These are phyloP conservation scores for Anoura caudifer DNA, from an alignment of 2,113 vertebrate species.

Conservation along the genomic window DNA sequence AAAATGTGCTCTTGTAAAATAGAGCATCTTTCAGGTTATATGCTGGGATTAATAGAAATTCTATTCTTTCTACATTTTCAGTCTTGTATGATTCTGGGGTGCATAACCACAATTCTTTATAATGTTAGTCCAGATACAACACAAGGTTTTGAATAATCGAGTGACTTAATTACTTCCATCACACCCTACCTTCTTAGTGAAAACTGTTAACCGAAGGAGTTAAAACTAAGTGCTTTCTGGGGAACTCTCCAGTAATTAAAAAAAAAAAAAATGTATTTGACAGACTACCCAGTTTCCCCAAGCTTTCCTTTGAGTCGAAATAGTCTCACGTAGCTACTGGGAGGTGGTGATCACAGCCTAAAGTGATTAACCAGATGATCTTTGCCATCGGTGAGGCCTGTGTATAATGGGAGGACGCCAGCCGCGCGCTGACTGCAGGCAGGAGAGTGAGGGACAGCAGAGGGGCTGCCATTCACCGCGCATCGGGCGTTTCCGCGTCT, in stretches of 20 bases:
- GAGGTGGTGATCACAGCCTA: neutral
- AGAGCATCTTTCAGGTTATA: neutral
- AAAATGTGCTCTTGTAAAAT: constrained; percentile 22
- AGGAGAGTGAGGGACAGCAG: neutral
- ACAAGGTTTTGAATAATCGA: neutral
- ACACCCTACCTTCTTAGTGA: neutral
- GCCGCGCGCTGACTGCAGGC: neutral
- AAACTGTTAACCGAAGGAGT: neutral
- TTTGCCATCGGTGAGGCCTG: neutral
- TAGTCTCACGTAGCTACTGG: neutral
- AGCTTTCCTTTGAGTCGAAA: constrained; percentile 13
- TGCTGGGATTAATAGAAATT: neutral
- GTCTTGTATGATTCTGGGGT: neutral
- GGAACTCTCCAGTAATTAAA: neutral
- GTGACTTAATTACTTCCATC: neutral
- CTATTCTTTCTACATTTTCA: neutral
- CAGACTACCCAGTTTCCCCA: neutral
- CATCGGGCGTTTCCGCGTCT: neutral
- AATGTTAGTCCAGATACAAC: neutral
- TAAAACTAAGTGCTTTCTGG: constrained; percentile 14
- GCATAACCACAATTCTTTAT: neutral
- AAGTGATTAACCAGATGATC: neutral
- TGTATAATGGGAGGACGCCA: neutral
- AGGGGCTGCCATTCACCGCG: neutral
- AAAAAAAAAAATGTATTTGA: neutral